Conservation (phyloP, 2,888 invertebrate species). For the Liopterus haemorrhoidalis region DNA sequence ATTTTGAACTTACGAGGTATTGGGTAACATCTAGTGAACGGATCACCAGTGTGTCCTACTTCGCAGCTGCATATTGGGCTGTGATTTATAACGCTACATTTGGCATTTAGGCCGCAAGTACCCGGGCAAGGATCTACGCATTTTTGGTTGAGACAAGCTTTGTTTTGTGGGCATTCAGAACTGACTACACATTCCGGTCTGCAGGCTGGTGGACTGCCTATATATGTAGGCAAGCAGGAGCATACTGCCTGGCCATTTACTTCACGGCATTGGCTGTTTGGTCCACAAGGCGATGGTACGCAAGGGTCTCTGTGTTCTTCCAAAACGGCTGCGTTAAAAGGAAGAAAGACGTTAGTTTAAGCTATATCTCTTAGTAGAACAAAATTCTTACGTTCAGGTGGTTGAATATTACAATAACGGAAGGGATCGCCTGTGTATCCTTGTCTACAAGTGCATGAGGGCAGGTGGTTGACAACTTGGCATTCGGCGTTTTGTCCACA, state of each 20-base stretch:
- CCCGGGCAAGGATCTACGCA: conserved; percentile 65
- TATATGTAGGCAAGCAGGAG: conserved; percentile 59
- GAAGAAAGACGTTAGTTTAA: no score
- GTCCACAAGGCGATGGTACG: conserved; percentile 71
- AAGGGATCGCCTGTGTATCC: conserved; percentile 50
- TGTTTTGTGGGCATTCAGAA: conserved; percentile 60
- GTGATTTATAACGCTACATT: conserved; percentile 66
- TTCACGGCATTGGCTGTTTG: conserved; percentile 69
- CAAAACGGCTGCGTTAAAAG: conserved; percentile 39
- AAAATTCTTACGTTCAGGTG: conserved; percentile 49
- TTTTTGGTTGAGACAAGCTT: conserved; percentile 61
- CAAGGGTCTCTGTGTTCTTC: conserved; percentile 56
- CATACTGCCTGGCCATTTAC: conserved; percentile 63
- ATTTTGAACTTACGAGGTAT: conserved; percentile 24
- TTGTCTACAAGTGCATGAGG: conserved; percentile 48
- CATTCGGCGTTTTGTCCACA: conserved; percentile 65
- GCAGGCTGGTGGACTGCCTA: conserved; percentile 62
- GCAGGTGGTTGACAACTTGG: conserved; percentile 44
- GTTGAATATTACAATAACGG: conserved; percentile 39
- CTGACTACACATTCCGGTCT: conserved; percentile 66
- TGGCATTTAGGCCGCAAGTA: conserved; percentile 64
- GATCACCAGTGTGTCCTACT: conserved; percentile 55
- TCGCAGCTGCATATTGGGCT: conserved; percentile 62
- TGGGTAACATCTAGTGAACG: conserved; percentile 51
- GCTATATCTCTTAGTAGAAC: conserved; percentile 20